A percentile compares a stretch with the other conserved stretches of the same genome.
These are phyloP conservation scores for Drosophila arawakana DNA, from an alignment of 1,140 invertebrate genomes.

Conservation along the genomic window DNA sequence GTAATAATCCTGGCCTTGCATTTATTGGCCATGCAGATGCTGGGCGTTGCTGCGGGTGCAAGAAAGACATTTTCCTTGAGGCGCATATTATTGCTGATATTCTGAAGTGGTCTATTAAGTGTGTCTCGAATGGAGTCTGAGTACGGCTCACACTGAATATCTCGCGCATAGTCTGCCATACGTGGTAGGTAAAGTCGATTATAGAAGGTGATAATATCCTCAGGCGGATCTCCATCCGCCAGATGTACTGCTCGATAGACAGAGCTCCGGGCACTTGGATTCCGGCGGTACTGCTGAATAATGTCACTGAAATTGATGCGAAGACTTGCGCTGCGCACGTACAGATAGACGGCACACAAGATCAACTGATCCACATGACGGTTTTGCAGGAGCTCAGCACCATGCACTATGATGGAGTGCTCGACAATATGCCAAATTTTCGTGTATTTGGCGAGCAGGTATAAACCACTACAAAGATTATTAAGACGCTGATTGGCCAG, in stretches of 20 bases:
- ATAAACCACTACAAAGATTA: slow-evolving; percentile 93
- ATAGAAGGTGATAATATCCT: slow-evolving; percentile 64
- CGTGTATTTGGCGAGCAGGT: slow-evolving; percentile 89
- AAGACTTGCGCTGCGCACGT: slow-evolving; percentile 90
- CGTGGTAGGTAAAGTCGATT: slow-evolving; percentile 50
- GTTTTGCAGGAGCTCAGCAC: slow-evolving; percentile 88
- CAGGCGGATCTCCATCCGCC: slow-evolving; percentile 33
- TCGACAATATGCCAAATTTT: slow-evolving; percentile 98
- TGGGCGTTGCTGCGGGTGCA: slow-evolving; percentile 7
- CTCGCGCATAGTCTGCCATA: slow-evolving; percentile 42
- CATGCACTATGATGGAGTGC: slow-evolving; percentile 92
- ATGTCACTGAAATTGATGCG: slow-evolving; percentile 92
- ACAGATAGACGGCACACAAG: slow-evolving; percentile 98
- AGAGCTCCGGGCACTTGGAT: slow-evolving; percentile 94
- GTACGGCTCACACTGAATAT: slow-evolving; percentile 18
- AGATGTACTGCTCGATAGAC: slow-evolving; percentile 95
- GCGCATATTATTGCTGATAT: slow-evolving; percentile 16
- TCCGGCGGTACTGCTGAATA: slow-evolving; percentile 95
- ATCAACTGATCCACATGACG: slow-evolving; percentile 98
- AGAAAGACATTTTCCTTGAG: slow-evolving; percentile 25
- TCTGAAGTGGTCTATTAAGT: background rate
- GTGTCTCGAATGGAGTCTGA: background rate
- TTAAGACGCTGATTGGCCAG: slow-evolving; percentile 94
- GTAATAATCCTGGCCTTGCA: slow-evolving; percentile 23
- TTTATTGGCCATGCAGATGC: slow-evolving; percentile 11